A percentile compares a stretch with the other conserved stretches of the same genome.
Conservation (phyloP, 2,113 vertebrate genomes). For the Patagioenas fasciata region DNA sequence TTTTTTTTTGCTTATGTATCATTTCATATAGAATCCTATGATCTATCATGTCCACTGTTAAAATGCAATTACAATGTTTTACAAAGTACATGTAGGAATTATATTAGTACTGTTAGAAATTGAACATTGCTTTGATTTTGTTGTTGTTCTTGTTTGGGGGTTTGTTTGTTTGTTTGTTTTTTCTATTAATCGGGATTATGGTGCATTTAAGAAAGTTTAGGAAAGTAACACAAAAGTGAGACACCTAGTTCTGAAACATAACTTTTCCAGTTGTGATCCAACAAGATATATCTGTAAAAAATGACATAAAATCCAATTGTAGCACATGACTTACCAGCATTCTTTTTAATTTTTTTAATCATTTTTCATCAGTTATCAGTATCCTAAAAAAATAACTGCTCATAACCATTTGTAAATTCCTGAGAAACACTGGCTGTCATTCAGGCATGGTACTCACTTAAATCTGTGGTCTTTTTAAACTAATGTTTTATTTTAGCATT, state of each 20-base stretch:
- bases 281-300: background rate
- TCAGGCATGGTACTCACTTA: background rate
- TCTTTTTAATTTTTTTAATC: no score
- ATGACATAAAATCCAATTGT: background rate
- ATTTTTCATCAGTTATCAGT: background rate
- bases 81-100: background rate
- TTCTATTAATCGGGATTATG: background rate
- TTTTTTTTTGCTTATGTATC: background rate
- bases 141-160: no score
- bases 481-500: background rate
- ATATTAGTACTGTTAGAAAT: background rate
- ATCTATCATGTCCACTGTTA: background rate
- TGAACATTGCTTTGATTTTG: background rate
- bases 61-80: background rate
- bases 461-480: background rate
- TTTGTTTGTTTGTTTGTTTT: no score
- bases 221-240: background rate
- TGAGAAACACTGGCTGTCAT: background rate
- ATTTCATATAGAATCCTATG: background rate
- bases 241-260: background rate
- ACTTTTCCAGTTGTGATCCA: background rate
- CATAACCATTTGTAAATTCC: background rate
- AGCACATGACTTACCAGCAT: background rate
- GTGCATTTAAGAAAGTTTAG: background rate
- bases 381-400: background rate